Evolutionary conservation across 2,113 vertebrate genomes (phyloP).

Genomic region (Burhinus oedicnemus): DNA sequence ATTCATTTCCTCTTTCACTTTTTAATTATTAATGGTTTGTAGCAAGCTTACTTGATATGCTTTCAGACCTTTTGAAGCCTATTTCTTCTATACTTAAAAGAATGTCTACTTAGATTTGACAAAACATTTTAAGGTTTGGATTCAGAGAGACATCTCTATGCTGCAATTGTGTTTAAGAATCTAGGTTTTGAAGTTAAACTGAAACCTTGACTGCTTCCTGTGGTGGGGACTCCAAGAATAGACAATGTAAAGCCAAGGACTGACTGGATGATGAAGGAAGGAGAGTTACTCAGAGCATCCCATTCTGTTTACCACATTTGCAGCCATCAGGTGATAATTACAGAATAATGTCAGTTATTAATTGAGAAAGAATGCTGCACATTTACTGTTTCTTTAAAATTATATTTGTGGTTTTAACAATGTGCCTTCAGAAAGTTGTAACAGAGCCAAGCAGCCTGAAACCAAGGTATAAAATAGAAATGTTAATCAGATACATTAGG

Average conservation of each 20-base stretch:
- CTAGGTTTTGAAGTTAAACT: not conserved
- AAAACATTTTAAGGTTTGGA: not conserved
- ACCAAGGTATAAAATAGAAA: not conserved
- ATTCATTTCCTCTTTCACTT: not conserved
- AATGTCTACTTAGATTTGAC: not conserved
- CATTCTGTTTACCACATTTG: not conserved
- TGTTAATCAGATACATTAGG: not conserved
- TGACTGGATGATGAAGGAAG: not conserved
- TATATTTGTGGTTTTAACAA: not conserved
- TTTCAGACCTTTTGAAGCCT: not conserved
- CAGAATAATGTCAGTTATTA: not conserved
- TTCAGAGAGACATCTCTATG: not conserved
- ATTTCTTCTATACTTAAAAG: not conserved
- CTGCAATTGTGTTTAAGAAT: not conserved
- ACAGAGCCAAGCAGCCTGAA: not conserved
- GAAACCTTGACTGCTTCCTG: not conserved
- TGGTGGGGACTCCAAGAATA: not conserved
- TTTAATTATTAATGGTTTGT: not conserved
- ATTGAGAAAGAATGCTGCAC: not conserved
- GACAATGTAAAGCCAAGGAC: not conserved
- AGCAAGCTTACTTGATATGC: not conserved
- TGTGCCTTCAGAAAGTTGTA: not conserved
- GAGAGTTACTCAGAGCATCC: not conserved
- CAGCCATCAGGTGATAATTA: not conserved
- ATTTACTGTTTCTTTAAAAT: not conserved